Evolutionary conservation across 1,140 invertebrate genomes (phyloP).

Genomic region (Brachionus plicatilis): DNA sequence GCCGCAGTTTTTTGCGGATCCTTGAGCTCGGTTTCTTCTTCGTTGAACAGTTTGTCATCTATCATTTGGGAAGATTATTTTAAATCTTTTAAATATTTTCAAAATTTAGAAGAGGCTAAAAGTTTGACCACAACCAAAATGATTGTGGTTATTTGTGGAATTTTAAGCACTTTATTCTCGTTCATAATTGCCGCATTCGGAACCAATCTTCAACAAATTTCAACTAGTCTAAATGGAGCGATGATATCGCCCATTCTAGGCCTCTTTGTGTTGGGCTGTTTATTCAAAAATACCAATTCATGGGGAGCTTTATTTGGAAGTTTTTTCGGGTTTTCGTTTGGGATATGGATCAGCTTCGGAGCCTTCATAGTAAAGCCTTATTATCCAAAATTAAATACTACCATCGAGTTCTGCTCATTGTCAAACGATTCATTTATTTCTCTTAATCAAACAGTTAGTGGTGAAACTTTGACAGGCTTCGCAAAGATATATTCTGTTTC

Average conservation of each 20-base stretch:
- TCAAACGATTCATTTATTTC: background rate
- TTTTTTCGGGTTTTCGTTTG: background rate
- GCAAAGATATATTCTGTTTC: conserved; percentile 66
- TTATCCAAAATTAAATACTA: background rate
- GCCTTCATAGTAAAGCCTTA: background rate
- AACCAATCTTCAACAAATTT: conserved; percentile 46
- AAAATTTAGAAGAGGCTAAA: conserved; percentile 5
- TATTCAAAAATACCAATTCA: conserved; percentile 52
- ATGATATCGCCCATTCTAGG: conserved; percentile 50
- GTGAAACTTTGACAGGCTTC: background rate
- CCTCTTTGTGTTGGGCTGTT: conserved; percentile 50
- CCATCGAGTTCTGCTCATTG: background rate
- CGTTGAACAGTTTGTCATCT: conserved; percentile 75
- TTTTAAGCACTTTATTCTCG: conserved; percentile 36
- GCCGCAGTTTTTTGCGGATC: conserved; percentile 53
- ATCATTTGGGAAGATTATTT: conserved; percentile 80
- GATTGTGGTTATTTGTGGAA: conserved; percentile 40
- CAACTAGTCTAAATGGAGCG: conserved; percentile 50
- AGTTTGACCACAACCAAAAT: background rate
- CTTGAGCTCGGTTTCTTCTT: conserved; percentile 60
- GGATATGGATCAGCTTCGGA: conserved; percentile 9
- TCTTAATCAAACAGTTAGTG: background rate
- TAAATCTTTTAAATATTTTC: conserved; percentile 43
- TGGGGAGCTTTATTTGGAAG: background rate
- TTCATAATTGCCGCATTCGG: conserved; percentile 41